A percentile compares a stretch with the other conserved stretches of the same genome.
These are phyloP conservation scores for Emydoidea blandingii DNA, from an alignment of 2,797 vertebrate genomes.

Conservation along the genomic window DNA sequence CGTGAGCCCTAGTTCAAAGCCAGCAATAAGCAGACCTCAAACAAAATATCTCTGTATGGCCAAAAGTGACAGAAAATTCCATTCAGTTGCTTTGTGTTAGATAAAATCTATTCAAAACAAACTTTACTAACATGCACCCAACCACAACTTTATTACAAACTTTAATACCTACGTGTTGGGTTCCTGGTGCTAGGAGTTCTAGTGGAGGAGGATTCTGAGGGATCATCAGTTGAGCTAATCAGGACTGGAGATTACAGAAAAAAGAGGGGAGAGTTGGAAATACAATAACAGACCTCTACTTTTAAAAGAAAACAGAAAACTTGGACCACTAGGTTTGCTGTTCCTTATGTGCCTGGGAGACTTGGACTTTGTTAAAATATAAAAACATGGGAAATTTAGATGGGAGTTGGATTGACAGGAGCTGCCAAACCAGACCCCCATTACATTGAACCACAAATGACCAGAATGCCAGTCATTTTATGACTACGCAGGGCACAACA, in stretches of 20 bases:
- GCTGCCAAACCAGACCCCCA: background rate
- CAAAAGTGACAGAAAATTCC: background rate
- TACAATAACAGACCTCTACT: background rate
- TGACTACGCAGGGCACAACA: conserved; percentile 4
- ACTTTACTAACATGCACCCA: conserved; percentile 35
- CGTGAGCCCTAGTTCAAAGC: fast-evolving
- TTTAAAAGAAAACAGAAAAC: conserved; percentile 37
- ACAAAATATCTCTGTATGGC: background rate
- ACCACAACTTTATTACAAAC: conserved; percentile 35
- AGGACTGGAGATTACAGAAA: background rate
- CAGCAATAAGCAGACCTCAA: background rate
- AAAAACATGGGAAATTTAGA: conserved; percentile 27
- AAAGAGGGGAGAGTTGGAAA: background rate
- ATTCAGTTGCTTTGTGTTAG: background rate
- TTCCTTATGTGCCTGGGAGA: conserved; percentile 22
- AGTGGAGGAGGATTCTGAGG: conserved; percentile 26
- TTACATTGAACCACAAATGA: conserved; percentile 21
- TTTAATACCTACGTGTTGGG: background rate
- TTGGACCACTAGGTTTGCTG: background rate
- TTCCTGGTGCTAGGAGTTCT: background rate
- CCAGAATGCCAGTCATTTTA: background rate
- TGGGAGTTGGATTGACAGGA: background rate
- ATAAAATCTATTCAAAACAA: conserved; percentile 58
- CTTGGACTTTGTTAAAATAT: conserved; percentile 5
- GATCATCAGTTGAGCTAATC: background rate